These are phyloP conservation scores for Heteractis magnifica DNA, from an alignment of 92 coral and sea anemone species.

Conservation along the genomic window DNA sequence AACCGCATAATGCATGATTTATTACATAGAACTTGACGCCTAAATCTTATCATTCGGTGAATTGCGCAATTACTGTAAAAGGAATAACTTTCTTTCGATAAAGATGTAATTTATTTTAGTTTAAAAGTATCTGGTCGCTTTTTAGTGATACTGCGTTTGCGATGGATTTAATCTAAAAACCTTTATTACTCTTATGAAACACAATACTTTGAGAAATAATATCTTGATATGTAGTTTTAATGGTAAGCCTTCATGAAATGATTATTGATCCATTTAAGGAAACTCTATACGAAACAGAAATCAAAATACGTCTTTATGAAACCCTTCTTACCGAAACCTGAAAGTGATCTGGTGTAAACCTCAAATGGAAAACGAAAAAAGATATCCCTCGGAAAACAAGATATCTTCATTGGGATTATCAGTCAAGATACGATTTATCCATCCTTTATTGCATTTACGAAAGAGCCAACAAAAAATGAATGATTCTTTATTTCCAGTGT, in stretches of 20 bases:
- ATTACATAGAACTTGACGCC: slow-evolving; percentile 12
- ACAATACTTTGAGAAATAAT: slow-evolving; percentile 1
- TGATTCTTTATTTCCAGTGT: slow-evolving; percentile 18
- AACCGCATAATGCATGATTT: slow-evolving; percentile 15
- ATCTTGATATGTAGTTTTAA: neutral
- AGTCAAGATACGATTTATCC: slow-evolving; percentile 18
- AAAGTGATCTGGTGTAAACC: slow-evolving; percentile 25
- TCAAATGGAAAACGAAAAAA: slow-evolving; percentile 7
- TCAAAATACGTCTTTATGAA: neutral
- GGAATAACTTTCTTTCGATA: neutral
- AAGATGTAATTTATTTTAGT: slow-evolving; percentile 16
- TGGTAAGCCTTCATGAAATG: slow-evolving; percentile 5
- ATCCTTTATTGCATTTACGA: slow-evolving; percentile 13
- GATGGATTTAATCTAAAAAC: neutral
- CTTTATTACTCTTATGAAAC: slow-evolving; percentile 7
- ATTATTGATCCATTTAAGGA: slow-evolving; percentile 15
- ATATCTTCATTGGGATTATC: slow-evolving; percentile 15
- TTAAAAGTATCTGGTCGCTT: slow-evolving; percentile 12
- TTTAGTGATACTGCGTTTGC: slow-evolving; percentile 3
- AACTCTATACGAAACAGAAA: slow-evolving; percentile 33
- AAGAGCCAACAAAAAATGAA: slow-evolving; percentile 1
- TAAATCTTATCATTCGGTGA: neutral
- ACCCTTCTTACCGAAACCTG: slow-evolving; percentile 12
- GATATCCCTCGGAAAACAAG: slow-evolving; percentile 6
- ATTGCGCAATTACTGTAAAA: slow-evolving; percentile 14